These are phyloP conservation scores for Arctocebus calabarensis DNA, from an alignment of 2,797 vertebrate genomes.

Conservation along the genomic window DNA sequence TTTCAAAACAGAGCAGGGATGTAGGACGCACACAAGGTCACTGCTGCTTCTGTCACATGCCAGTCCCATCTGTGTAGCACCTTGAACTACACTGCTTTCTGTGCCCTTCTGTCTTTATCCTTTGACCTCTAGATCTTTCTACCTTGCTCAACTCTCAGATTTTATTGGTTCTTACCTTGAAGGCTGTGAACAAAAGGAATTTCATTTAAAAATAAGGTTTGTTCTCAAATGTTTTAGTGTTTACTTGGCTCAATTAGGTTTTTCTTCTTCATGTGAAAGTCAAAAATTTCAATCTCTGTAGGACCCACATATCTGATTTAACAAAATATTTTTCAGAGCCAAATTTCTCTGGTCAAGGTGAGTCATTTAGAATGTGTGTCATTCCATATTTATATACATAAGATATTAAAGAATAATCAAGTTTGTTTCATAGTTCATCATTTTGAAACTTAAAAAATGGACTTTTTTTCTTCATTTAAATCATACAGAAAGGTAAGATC, in stretches of 20 bases:
- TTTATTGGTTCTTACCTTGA: not conserved
- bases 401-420: slow-evolving; percentile 20
- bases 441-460: slow-evolving; percentile 60
- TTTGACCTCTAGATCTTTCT: slow-evolving; percentile 31
- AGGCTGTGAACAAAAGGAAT: slow-evolving; percentile 38
- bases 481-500: slow-evolving; percentile 7
- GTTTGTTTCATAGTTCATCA: slow-evolving; percentile 11
- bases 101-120: not conserved
- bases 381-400: not conserved
- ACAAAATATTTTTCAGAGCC: slow-evolving; percentile 35
- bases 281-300: slow-evolving; percentile 2
- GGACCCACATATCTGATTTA: not conserved
- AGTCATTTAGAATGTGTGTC: slow-evolving; percentile 15
- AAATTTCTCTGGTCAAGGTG: slow-evolving; percentile 34
- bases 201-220: slow-evolving; percentile 54
- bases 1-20: not conserved
- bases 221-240: not conserved
- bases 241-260: slow-evolving; percentile 35
- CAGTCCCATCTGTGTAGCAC: slow-evolving; percentile 35
- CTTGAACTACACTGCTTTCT: not conserved
- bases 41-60: not conserved
- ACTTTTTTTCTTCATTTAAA: slow-evolving; percentile 54
- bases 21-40: not conserved
- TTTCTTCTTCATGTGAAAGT: slow-evolving; percentile 60
- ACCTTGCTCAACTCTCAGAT: not conserved